Percentiles rank a stretch among this genome's conserved stretches.
Evolutionary conservation across 2,797 vertebrate species (phyloP).

Genomic region (Mycteria americana): DNA sequence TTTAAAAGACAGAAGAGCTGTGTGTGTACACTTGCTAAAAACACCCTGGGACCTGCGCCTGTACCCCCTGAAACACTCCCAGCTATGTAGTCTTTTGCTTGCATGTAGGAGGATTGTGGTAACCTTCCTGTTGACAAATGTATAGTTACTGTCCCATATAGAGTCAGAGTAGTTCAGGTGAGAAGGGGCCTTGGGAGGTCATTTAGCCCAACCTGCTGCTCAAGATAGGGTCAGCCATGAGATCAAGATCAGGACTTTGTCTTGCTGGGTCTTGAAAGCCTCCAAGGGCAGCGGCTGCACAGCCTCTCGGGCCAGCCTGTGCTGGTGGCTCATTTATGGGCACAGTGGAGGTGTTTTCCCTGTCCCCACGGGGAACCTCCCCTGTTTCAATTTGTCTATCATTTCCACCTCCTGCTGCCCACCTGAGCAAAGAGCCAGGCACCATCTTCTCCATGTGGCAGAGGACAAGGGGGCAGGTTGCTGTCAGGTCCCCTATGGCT

Average conservation of each 20-base stretch:
- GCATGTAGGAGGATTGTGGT: neutral
- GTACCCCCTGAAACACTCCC: neutral
- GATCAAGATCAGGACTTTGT: neutral
- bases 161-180: neutral
- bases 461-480: neutral
- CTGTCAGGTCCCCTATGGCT: neutral
- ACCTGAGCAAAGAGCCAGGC: neutral
- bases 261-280: neutral
- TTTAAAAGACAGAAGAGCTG: neutral
- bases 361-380: neutral
- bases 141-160: neutral
- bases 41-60: neutral
- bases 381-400: neutral
- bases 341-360: neutral
- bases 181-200: neutral
- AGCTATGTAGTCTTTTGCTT: neutral
- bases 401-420: neutral
- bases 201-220: neutral
- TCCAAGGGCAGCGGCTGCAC: neutral
- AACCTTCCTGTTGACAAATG: neutral
- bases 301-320: neutral
- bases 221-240: neutral
- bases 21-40: neutral
- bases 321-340: neutral
- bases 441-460: neutral